phyloP scores from a whole-genome alignment of 2,113 vertebrate genomes.

The Corydoras sp. region DNA sequence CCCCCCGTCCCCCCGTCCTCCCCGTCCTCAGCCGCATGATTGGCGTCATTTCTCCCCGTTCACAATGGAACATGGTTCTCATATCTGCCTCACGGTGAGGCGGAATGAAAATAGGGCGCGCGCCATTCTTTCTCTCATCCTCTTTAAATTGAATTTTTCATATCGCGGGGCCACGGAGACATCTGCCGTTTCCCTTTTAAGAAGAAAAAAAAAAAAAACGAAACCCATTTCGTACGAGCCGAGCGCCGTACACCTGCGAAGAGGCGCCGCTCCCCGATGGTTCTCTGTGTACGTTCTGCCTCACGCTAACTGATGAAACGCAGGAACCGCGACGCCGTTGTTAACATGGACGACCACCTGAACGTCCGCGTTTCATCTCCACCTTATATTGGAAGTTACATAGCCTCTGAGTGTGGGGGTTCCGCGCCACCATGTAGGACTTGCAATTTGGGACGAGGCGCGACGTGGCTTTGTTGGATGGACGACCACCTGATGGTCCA shows the following conservation, averaged over 20 bases:
- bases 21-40: slow-evolving; percentile 67
- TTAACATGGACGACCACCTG: background rate
- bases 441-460: no score
- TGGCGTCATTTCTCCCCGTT: slow-evolving; percentile 70
- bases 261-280: background rate
- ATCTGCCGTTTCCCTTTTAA: slow-evolving; percentile 66
- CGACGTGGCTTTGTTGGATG: no score
- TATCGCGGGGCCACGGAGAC: slow-evolving; percentile 70
- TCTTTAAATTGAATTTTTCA: slow-evolving; percentile 78
- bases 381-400: no score
- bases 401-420: no score
- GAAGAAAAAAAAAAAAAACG: slow-evolving; percentile 30
- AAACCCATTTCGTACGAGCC: slow-evolving; percentile 43
- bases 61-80: slow-evolving; percentile 75
- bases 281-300: background rate
- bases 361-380: background rate
- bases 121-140: slow-evolving; percentile 73
- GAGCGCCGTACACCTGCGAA: slow-evolving; percentile 30
- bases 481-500: no score
- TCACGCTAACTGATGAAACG: slow-evolving; percentile 17
- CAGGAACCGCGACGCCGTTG: background rate
- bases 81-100: slow-evolving; percentile 66
- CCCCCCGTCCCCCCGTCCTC: slow-evolving; percentile 43
- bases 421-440: no score
- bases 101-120: slow-evolving; percentile 70